Conservation (phyloP, 2,888 invertebrate species). For the Netelia inedita region DNA sequence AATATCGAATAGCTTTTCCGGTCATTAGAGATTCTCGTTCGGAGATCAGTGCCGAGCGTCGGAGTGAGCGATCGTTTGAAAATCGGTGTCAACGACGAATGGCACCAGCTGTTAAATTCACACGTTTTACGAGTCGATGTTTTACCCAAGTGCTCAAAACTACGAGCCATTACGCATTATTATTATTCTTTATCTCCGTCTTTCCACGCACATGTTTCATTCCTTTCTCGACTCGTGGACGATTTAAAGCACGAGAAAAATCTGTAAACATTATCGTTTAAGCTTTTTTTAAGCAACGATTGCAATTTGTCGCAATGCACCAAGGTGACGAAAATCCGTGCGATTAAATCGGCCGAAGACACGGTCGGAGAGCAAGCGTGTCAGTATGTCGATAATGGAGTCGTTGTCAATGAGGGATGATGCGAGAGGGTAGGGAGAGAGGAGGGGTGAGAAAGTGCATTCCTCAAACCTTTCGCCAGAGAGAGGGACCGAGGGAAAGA, state of each 20-base stretch:
- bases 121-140: slow-evolving; percentile 54
- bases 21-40: slow-evolving; percentile 70
- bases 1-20: slow-evolving; percentile 76
- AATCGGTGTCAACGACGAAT: slow-evolving; percentile 40
- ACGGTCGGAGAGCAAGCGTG: too few relatives aligned
- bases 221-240: neutral
- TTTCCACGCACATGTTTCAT: neutral
- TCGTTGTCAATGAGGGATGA: slow-evolving; percentile 3
- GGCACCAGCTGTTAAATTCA: slow-evolving; percentile 56
- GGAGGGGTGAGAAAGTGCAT: slow-evolving; percentile 3
- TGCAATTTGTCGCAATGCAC: too few relatives aligned
- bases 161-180: slow-evolving; percentile 35
- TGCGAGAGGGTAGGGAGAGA: neutral
- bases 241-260: too few relatives aligned
- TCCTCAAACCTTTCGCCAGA: slow-evolving; percentile 14
- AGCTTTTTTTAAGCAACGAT: too few relatives aligned
- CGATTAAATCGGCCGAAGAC: too few relatives aligned
- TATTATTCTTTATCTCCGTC: slow-evolving; percentile 34
- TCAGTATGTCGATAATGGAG: neutral
- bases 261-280: too few relatives aligned
- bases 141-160: slow-evolving; percentile 32
- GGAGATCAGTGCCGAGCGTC: slow-evolving; percentile 41
- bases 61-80: slow-evolving; percentile 51
- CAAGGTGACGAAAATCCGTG: too few relatives aligned
- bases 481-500: neutral